These are phyloP conservation scores for Caenorhabditis brenneri DNA, from an alignment of 1,140 invertebrate species.

Conservation along the genomic window DNA sequence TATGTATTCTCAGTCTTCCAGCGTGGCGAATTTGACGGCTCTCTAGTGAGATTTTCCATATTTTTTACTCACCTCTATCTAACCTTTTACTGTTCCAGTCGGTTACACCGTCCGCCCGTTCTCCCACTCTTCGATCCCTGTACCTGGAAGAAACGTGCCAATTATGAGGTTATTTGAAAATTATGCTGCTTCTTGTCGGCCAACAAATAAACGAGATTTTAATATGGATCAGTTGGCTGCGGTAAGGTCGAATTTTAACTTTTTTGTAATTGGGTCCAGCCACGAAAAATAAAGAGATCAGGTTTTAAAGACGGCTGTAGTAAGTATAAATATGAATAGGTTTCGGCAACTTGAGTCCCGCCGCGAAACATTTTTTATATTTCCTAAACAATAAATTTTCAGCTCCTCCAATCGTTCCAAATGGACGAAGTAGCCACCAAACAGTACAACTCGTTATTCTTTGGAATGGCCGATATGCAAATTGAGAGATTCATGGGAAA, in stretches of 20 bases:
- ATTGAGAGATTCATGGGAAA: conserved; percentile 37
- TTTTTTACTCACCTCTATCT: too few relatives aligned
- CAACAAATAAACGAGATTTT: conserved; percentile 20
- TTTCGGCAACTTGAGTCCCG: too few relatives aligned
- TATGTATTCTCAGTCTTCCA: too few relatives aligned
- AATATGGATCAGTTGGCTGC: conserved; percentile 44
- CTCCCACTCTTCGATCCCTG: neutral
- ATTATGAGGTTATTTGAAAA: conserved; percentile 39
- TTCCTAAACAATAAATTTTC: neutral
- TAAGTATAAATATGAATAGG: too few relatives aligned
- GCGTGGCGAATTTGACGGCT: too few relatives aligned
- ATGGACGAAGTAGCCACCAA: conserved; percentile 40
- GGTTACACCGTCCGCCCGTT: neutral
- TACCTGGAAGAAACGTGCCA: conserved; percentile 42
- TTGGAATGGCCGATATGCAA: conserved; percentile 42
- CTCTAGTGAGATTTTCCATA: too few relatives aligned
- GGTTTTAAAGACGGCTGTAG: too few relatives aligned
- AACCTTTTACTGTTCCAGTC: neutral
- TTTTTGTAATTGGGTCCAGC: too few relatives aligned
- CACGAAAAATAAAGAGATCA: too few relatives aligned
- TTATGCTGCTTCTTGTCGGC: conserved; percentile 44
- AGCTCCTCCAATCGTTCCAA: conserved; percentile 41
- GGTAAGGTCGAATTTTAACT: too few relatives aligned
- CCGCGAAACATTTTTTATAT: too few relatives aligned
- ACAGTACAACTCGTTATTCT: conserved; percentile 28